Conservation (phyloP, 1,140 invertebrate species). For the Whitmania pigra region DNA sequence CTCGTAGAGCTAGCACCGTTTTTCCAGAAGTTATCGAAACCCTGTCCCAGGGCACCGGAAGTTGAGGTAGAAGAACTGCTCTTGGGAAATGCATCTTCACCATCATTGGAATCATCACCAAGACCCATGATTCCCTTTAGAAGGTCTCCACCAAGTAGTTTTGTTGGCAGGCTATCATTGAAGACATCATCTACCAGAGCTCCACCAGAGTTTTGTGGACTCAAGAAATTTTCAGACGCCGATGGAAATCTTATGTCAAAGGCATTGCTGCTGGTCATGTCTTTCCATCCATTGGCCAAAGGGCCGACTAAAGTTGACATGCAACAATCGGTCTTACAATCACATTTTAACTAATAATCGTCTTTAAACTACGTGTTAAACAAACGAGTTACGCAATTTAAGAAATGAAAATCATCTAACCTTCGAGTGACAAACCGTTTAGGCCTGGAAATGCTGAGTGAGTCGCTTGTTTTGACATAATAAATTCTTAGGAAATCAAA, state of each 20-base stretch:
- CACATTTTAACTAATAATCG: too few species aligned
- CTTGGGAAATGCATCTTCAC: constrained; percentile 5
- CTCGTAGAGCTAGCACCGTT: neutral
- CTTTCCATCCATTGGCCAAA: constrained; percentile 11
- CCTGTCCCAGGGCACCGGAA: neutral
- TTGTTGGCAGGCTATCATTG: neutral
- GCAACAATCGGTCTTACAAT: neutral
- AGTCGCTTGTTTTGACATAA: constrained; percentile 10
- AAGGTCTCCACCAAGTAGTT: constrained; percentile 8
- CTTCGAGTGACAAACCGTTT: neutral
- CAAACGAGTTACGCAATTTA: too few species aligned
- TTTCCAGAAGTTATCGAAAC: too few species aligned
- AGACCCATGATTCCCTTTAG: constrained; percentile 2
- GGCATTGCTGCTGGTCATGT: constrained; percentile 6
- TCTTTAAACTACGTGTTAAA: too few species aligned
- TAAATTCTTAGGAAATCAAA: neutral
- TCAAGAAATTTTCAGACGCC: neutral
- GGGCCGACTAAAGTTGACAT: neutral
- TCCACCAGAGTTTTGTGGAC: neutral
- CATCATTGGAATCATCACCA: constrained; percentile 2
- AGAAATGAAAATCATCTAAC: neutral
- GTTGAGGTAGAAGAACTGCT: neutral
- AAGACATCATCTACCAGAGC: constrained; percentile 3
- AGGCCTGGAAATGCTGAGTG: constrained; percentile 4
- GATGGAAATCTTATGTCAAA: constrained; percentile 10